Conservation (phyloP, 2,113 vertebrate species). For the Xyliphius kryptos region DNA sequence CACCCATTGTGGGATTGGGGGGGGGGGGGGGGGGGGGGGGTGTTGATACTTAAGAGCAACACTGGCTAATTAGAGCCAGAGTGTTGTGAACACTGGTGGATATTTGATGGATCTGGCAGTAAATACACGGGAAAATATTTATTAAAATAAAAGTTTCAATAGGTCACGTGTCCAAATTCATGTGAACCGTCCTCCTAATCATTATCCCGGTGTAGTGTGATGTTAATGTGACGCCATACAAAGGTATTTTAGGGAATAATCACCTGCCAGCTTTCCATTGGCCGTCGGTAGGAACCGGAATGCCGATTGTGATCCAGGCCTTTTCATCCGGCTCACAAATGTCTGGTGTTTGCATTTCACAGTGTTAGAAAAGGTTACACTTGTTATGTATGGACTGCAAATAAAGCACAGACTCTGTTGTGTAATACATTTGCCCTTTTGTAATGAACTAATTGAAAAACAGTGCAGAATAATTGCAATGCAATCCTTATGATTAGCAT, state of each 20-base stretch:
- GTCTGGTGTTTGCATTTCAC: too few species aligned
- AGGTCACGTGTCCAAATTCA: too few species aligned
- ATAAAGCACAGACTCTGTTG: background rate
- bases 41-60: background rate
- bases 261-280: too few species aligned
- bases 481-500: background rate
- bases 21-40: background rate
- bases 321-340: too few species aligned
- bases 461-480: background rate
- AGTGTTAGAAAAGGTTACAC: conserved; percentile 9
- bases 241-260: too few species aligned
- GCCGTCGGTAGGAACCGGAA: too few species aligned
- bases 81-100: background rate
- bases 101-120: background rate
- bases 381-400: conserved; percentile 12
- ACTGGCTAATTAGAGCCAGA: conserved; percentile 8
- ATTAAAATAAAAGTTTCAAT: background rate
- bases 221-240: too few species aligned
- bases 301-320: too few species aligned
- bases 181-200: too few species aligned
- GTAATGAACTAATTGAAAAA: background rate
- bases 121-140: background rate
- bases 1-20: background rate
- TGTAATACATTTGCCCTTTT: background rate
- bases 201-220: too few species aligned